Conservation (phyloP, 2,113 vertebrate genomes). For the Tenebrosternarchus preto region DNA sequence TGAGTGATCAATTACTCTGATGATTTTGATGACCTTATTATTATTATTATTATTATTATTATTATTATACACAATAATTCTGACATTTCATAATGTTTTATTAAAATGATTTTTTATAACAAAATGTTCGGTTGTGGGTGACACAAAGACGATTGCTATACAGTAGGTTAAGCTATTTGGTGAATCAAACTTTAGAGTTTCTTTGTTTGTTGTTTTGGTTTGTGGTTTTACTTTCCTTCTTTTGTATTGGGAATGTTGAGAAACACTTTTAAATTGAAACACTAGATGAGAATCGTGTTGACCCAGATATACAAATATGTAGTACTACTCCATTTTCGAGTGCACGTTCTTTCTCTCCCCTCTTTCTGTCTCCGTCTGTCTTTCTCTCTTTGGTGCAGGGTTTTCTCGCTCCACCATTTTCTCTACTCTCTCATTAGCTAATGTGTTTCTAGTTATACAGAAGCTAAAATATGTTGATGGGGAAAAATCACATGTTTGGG, state of each 20-base stretch:
- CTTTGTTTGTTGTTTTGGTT: background rate
- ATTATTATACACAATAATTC: too few species aligned
- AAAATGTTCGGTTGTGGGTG: background rate
- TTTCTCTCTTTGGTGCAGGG: too few species aligned
- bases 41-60: too few species aligned
- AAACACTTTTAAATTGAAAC: background rate
- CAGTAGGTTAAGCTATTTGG: background rate
- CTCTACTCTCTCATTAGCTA: background rate
- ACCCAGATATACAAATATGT: background rate
- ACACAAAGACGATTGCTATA: background rate
- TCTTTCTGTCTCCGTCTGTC: too few species aligned
- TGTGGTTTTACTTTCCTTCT: background rate
- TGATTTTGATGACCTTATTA: too few species aligned
- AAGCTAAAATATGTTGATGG: background rate
- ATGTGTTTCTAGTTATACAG: constrained; percentile 10
- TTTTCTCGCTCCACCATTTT: background rate
- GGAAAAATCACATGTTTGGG: background rate
- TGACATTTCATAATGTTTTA: too few species aligned
- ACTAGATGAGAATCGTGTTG: background rate
- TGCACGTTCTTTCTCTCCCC: background rate
- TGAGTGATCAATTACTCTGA: background rate
- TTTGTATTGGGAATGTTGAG: background rate
- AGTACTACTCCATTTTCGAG: background rate
- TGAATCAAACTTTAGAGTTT: background rate
- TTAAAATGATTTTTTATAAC: background rate